Evolutionary conservation across 1,140 invertebrate species (phyloP).

Genomic region (Manduca sexta): DNA sequence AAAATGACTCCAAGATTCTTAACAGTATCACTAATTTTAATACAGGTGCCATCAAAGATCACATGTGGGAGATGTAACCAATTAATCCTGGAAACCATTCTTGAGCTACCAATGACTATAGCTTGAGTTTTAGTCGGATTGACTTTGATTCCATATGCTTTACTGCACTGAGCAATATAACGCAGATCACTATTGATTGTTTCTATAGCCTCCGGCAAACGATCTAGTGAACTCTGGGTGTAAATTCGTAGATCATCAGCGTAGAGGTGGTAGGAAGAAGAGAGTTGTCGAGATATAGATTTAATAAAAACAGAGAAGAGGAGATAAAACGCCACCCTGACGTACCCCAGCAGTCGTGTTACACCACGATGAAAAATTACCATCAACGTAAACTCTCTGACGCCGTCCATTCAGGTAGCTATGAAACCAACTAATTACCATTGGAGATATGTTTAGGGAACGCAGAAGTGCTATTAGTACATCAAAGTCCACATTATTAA

Average conservation of each 20-base stretch:
- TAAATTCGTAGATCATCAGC: conserved; percentile 79
- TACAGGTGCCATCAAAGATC: neutral
- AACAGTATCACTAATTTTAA: conserved; percentile 6
- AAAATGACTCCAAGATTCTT: conserved; percentile 12
- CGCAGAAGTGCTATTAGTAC: neutral
- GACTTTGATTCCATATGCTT: neutral
- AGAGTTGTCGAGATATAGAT: neutral
- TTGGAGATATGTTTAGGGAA: too few relatives aligned
- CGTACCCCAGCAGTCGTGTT: neutral
- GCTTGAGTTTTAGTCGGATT: conserved; percentile 3
- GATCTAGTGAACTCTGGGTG: neutral
- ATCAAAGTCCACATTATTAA: neutral
- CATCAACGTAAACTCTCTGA: neutral
- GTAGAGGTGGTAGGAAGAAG: neutral
- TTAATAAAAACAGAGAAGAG: neutral
- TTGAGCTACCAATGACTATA: neutral
- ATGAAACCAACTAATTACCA: neutral
- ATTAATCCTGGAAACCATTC: neutral
- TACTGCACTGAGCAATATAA: neutral
- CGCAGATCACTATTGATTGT: neutral
- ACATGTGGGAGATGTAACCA: conserved; percentile 1
- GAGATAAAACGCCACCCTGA: neutral
- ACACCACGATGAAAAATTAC: neutral
- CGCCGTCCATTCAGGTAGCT: neutral
- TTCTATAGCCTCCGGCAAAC: neutral